Percentiles rank a stretch among this genome's conserved stretches.
These are phyloP conservation scores for Dasyprocta punctata DNA, from an alignment of 2,113 vertebrate genomes.

Conservation along the genomic window DNA sequence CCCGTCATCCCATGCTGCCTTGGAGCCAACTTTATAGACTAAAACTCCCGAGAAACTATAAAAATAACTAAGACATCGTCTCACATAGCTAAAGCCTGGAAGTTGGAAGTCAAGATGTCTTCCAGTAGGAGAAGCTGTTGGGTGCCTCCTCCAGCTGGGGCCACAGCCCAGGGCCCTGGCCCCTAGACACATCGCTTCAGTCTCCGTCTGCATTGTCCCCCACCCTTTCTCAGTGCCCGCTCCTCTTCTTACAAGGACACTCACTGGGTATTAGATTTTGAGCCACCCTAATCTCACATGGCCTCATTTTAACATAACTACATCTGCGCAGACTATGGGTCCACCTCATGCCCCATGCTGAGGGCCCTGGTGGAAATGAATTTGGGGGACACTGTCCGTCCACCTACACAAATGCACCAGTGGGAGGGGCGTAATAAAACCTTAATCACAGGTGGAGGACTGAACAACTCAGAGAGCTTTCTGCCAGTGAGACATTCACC, in stretches of 20 bases:
- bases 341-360: not conserved
- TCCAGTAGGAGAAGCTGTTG: not conserved
- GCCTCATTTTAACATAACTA: not conserved
- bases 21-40: no score
- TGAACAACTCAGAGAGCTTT: not conserved
- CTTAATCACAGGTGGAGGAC: not conserved
- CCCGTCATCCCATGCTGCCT: no score
- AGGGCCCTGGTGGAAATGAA: not conserved
- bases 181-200: rapidly evolving
- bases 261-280: rapidly evolving
- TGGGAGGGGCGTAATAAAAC: rapidly evolving
- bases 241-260: not conserved
- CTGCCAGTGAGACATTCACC: not conserved
- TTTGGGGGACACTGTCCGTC: no score
- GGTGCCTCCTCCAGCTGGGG: not conserved
- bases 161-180: not conserved
- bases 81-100: not conserved
- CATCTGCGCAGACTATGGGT: not conserved
- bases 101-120: no score
- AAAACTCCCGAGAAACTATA: no score
- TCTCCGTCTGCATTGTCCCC: rapidly evolving
- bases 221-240: not conserved
- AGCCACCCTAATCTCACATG: rapidly evolving
- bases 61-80: no score
- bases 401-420: rapidly evolving